Evolutionary conservation across 2,797 vertebrate genomes (phyloP).

Genomic region (Falco concolor): DNA sequence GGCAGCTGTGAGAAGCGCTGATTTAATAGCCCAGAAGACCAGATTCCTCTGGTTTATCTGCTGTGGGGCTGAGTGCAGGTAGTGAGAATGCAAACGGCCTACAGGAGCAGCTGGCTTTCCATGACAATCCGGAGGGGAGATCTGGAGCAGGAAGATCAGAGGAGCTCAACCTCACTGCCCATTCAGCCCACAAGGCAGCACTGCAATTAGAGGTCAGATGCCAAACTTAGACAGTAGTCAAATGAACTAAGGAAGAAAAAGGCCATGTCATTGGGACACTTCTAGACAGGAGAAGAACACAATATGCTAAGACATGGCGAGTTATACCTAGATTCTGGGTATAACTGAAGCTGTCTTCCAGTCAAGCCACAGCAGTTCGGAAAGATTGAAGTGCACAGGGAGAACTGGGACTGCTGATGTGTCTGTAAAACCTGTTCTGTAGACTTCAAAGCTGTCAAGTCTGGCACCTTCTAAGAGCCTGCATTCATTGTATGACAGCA

Average conservation of each 20-base stretch:
- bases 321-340: not conserved
- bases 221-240: not conserved
- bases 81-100: not conserved
- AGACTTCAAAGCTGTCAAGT: conserved; percentile 30
- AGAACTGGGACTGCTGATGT: not conserved
- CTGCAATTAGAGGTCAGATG: not conserved
- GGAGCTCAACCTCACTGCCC: not conserved
- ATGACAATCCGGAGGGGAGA: not conserved
- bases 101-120: not conserved
- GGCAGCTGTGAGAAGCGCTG: not conserved
- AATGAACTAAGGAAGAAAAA: not conserved
- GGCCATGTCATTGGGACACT: not conserved
- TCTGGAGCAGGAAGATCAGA: not conserved
- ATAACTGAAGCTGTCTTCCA: not conserved
- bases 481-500: not conserved
- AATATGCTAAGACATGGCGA: not conserved
- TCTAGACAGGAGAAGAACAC: not conserved
- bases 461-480: conserved; percentile 7
- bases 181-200: not conserved
- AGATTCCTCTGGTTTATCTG: not conserved
- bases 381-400: not conserved
- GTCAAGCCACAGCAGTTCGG: not conserved
- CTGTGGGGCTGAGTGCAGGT: not conserved
- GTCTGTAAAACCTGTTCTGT: conserved; percentile 35
- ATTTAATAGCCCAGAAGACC: not conserved